Evolutionary conservation across 2,113 vertebrate species (phyloP).

Genomic region (Xenus cinereus): DNA sequence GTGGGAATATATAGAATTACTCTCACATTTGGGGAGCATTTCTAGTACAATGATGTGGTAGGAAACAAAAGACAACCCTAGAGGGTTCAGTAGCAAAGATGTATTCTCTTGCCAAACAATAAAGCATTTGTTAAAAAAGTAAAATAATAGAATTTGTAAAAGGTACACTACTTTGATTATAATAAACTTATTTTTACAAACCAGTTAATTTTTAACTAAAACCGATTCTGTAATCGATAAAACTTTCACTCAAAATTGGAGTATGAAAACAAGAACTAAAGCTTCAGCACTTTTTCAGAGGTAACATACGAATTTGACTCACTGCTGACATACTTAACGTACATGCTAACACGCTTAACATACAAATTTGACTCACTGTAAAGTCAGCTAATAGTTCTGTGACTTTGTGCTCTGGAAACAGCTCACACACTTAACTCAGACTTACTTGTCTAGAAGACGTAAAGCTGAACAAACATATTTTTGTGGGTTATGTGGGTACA

Average conservation of each 20-base stretch:
- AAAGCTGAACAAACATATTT: background rate
- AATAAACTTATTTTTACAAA: background rate
- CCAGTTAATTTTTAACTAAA: background rate
- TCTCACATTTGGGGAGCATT: background rate
- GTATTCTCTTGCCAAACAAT: background rate
- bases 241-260: background rate
- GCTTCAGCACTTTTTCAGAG: background rate
- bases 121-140: background rate
- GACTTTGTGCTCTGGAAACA: background rate
- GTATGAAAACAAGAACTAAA: background rate
- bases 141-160: background rate
- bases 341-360: background rate
- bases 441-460: background rate
- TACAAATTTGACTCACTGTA: background rate
- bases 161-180: accelerated
- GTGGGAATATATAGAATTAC: background rate
- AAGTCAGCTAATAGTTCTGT: background rate
- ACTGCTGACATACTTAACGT: background rate
- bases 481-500: background rate
- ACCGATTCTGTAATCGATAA: background rate
- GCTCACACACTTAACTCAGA: background rate
- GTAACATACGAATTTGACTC: background rate
- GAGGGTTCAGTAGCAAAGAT: background rate
- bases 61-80: background rate
- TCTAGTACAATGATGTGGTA: background rate